These are phyloP conservation scores for Nemopilema nomurai DNA, from an alignment of 30 jellyfish, hydroid and myxozoan species.

Conservation along the genomic window DNA sequence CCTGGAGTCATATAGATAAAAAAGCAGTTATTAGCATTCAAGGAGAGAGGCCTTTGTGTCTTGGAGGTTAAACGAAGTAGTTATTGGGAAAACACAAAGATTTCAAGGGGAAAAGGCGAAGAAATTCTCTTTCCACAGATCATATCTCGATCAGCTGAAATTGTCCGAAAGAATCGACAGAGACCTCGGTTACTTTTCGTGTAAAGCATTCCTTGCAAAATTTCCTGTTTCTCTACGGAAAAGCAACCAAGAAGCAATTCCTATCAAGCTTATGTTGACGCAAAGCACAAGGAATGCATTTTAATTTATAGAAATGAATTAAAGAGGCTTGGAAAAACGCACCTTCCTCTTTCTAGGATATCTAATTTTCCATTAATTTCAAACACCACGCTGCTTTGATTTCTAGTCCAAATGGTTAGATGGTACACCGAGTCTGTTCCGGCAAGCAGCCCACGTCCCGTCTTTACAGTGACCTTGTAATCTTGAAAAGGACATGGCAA, in stretches of 20 bases:
- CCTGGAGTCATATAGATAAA: too few relatives aligned
- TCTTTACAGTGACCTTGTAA: constrained; percentile 33
- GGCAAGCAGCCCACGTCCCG: constrained; percentile 64
- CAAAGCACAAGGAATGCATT: too few relatives aligned
- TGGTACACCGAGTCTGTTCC: constrained; percentile 51
- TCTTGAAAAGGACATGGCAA: constrained; percentile 33
- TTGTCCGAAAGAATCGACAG: neutral
- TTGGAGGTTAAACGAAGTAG: too few relatives aligned
- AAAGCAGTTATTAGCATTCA: too few relatives aligned
- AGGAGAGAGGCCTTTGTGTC: too few relatives aligned
- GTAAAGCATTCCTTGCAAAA: neutral
- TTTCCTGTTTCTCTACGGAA: neutral
- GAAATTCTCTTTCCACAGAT: too few relatives aligned
- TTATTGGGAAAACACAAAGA: too few relatives aligned
- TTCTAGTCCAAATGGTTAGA: neutral
- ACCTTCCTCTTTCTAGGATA: constrained; percentile 51
- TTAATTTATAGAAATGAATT: too few relatives aligned
- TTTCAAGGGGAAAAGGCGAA: too few relatives aligned
- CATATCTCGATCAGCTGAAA: too few relatives aligned
- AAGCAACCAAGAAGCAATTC: neutral
- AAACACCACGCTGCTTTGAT: neutral
- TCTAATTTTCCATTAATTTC: constrained; percentile 21
- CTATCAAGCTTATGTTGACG: too few relatives aligned
- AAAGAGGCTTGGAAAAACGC: too few relatives aligned
- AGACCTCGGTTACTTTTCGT: neutral